A percentile compares a stretch with the other conserved stretches of the same genome.
Evolutionary conservation across 2,113 vertebrate species (phyloP).

Genomic region (Phoenicopterus ruber): DNA sequence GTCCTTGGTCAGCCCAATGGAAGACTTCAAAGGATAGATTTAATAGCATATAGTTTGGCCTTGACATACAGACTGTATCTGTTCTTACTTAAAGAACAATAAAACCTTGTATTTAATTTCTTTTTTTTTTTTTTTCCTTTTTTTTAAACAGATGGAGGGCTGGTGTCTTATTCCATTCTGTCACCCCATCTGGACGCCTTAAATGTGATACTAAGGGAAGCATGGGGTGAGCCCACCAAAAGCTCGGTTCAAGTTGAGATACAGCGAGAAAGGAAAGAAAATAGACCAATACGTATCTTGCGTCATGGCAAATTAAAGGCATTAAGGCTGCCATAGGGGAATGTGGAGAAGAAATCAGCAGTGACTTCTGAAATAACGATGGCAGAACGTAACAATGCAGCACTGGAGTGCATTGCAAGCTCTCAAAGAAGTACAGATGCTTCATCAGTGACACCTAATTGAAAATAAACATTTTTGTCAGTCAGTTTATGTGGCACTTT

Average conservation of each 20-base stretch:
- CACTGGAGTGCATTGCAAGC: neutral
- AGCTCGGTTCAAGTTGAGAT: slow-evolving; percentile 39
- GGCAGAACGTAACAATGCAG: neutral
- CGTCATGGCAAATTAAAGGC: slow-evolving; percentile 34
- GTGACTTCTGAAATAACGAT: neutral
- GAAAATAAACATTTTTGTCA: neutral
- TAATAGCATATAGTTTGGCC: slow-evolving; percentile 80
- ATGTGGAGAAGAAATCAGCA: neutral
- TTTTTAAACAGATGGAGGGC: slow-evolving; percentile 81
- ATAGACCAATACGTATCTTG: slow-evolving; percentile 20
- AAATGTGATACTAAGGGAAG: slow-evolving; percentile 59
- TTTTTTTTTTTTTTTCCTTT: slow-evolving; percentile 18
- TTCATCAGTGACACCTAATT: neutral
- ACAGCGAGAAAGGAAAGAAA: slow-evolving; percentile 32
- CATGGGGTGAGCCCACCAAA: slow-evolving; percentile 56
- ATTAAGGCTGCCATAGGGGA: slow-evolving; percentile 2
- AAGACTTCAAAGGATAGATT: slow-evolving; percentile 76
- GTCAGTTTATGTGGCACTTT: neutral
- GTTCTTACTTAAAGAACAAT: slow-evolving; percentile 82
- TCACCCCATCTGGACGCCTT: slow-evolving; percentile 72
- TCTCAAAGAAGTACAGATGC: neutral
- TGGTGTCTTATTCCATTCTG: slow-evolving; percentile 75
- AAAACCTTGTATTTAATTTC: slow-evolving; percentile 77
- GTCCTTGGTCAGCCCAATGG: slow-evolving; percentile 70
- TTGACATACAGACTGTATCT: slow-evolving; percentile 81